Conservation (phyloP, 2,113 vertebrate species). For the Menura novaehollandiae region DNA sequence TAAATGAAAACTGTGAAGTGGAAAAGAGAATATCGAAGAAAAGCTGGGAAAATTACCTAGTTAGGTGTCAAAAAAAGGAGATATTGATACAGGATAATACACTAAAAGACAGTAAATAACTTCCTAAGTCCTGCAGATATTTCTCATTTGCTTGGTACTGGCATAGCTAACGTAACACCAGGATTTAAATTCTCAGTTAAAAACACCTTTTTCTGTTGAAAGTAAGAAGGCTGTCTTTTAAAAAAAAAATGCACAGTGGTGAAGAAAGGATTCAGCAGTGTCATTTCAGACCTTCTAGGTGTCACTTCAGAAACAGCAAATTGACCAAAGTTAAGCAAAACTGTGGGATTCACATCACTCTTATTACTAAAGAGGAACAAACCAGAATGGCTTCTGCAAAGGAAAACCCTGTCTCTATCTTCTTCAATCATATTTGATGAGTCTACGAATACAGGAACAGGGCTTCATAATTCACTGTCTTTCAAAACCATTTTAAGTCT, state of each 20-base stretch:
- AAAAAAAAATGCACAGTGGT: background rate
- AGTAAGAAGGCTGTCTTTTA: background rate
- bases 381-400: background rate
- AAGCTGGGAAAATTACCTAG: background rate
- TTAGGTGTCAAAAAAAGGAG: background rate
- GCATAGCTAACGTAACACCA: background rate
- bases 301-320: background rate
- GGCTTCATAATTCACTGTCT: background rate
- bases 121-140: background rate
- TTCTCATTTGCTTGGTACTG: background rate
- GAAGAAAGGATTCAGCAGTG: background rate
- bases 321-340: background rate
- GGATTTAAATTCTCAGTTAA: background rate
- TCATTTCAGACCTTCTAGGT: background rate
- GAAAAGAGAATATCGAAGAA: background rate
- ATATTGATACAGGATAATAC: background rate
- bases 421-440: background rate
- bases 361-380: background rate
- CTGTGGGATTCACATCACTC: background rate
- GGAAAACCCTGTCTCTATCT: background rate
- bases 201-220: background rate
- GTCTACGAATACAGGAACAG: background rate
- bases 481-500: background rate
- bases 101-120: background rate
- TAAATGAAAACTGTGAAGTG: background rate